phyloP scores from a whole-genome alignment of 2,113 vertebrate species.

The Sphyrna mokarran region DNA sequence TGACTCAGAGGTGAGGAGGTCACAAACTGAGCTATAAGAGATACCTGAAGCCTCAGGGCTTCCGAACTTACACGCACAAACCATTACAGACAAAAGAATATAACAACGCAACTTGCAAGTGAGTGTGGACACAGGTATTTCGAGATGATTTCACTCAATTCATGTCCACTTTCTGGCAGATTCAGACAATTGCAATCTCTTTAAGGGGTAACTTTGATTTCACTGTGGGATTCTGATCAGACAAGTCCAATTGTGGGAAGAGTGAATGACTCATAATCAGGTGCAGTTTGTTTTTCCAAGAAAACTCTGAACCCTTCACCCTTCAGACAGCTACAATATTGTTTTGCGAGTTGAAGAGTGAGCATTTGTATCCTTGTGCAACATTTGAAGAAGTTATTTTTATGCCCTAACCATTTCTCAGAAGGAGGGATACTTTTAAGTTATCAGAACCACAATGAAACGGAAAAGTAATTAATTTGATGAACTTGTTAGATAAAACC shows the following conservation, averaged over 20 bases:
- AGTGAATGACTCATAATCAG: slow-evolving; percentile 3
- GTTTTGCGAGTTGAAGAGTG: not conserved
- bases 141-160: not conserved
- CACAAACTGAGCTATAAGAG: not conserved
- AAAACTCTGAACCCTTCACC: slow-evolving; percentile 10
- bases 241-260: not conserved
- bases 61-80: not conserved
- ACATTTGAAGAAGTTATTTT: slow-evolving; percentile 28
- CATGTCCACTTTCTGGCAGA: not conserved
- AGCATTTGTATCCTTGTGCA: slow-evolving; percentile 25
- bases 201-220: too few relatives aligned
- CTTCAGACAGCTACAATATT: not conserved
- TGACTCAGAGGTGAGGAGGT: not conserved
- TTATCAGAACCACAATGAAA: not conserved
- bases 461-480: slow-evolving; percentile 12
- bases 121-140: not conserved
- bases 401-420: not conserved
- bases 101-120: not conserved
- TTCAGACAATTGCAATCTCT: not conserved
- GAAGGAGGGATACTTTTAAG: not conserved
- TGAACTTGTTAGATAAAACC: not conserved
- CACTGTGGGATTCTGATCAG: not conserved
- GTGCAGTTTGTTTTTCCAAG: not conserved
- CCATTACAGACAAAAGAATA: not conserved
- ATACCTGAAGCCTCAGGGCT: not conserved